Evolutionary conservation across 2,797 vertebrate species (phyloP), one percentile per base, ranked within the genome.

Genomic region (Limnodromus scolopaceus): DNA sequence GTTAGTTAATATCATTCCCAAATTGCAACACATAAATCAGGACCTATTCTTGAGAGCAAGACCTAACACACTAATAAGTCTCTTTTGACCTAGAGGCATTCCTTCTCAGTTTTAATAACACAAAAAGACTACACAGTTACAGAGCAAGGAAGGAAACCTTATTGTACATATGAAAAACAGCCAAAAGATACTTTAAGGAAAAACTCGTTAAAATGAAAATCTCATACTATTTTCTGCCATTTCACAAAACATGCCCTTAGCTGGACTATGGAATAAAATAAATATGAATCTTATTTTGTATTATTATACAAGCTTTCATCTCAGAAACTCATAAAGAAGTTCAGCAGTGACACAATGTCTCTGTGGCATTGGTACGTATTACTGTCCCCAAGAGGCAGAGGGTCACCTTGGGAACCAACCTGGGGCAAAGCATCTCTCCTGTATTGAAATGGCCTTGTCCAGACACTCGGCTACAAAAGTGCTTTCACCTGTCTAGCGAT

Each of bases 81-180:
- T 93, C 49, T 91, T 92, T 95, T 64, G 49, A 89, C 66, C 91
- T 54, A 53, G 90, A 94, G 92, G 93, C 88, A 92, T 96, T 95
- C 72, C 25, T 93, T 87, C 76, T 96, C 61, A 66, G 72, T 95
- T 97, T 97, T 96, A 97, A 97, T 96, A 93, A 94, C 58, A 92
- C 70, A 94, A 94, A 95, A 95, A 58, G 18, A 91, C 96, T 96
- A 82, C 45, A 77, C 23, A 45, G 53, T 68, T 70, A 86, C 5
- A 12, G 92, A 96, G 22, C 65, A 70, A 81, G 86, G 30, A 86
- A 81, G 39, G 53, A 95, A 96, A 93, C 9, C 16, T 87, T 86
- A 63, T 9, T 41, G 68, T 87, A 77, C 22, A 46, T 71, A 91
- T 39, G 86, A 93, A 96, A 95, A 92, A 0, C 48, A 91, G 81